Percentiles rank a stretch among this genome's conserved stretches.
phyloP scores from a whole-genome alignment of 2,888 invertebrate species.

The Muschampia plurimacula region DNA sequence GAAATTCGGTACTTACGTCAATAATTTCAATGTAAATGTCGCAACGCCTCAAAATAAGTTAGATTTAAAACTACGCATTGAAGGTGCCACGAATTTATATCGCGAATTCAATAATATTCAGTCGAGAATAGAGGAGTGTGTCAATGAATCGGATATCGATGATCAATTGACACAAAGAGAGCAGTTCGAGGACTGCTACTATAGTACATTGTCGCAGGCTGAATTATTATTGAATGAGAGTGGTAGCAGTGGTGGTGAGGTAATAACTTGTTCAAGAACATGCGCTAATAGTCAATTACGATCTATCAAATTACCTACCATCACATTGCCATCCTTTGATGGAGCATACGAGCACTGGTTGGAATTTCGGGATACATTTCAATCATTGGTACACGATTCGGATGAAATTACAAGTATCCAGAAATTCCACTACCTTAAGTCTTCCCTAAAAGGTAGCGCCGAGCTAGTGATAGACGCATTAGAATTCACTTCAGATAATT shows the following conservation, averaged over 20 bases:
- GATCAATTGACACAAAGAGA: constrained; percentile 13
- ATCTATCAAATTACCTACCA: constrained; percentile 11
- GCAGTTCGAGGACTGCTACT: constrained; percentile 4
- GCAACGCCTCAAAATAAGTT: constrained; percentile 3
- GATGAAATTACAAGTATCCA: not conserved
- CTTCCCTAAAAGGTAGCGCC: not conserved
- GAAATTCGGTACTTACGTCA: not conserved
- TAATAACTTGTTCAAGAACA: not conserved
- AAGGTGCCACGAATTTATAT: constrained; percentile 3
- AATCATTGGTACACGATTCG: not conserved
- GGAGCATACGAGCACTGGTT: not conserved
- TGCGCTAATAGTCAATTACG: not conserved
- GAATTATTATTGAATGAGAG: not conserved
- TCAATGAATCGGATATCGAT: not conserved
- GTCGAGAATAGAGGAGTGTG: not conserved
- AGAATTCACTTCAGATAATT: not conserved
- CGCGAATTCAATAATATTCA: constrained; percentile 2
- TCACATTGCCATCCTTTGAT: not conserved
- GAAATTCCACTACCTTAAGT: not conserved
- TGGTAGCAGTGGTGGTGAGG: constrained; percentile 8
- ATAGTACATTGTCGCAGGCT: not conserved
- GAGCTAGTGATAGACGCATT: not conserved
- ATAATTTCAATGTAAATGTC: not conserved
- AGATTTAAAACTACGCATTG: constrained; percentile 11
- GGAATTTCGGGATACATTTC: not conserved